A percentile compares a stretch with the other conserved stretches of the same genome.
Evolutionary conservation across 2,113 vertebrate species (phyloP).

Genomic region (Calypte anna): DNA sequence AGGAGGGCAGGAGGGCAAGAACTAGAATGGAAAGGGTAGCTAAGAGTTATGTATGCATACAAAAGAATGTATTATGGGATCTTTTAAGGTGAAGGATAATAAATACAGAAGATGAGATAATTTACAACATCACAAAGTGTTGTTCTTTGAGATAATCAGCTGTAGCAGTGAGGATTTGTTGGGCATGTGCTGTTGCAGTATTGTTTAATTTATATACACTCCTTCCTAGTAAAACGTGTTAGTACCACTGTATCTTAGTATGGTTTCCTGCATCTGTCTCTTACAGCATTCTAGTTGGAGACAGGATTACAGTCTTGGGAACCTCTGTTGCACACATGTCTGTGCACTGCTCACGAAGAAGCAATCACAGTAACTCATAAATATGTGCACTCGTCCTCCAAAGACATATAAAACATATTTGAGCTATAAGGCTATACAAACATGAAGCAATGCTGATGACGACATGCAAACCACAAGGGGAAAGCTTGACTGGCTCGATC

Average conservation of each 20-base stretch:
- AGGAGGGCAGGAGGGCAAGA: neutral
- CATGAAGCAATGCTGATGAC: slow-evolving; percentile 42
- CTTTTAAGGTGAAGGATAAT: neutral
- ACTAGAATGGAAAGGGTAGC: neutral
- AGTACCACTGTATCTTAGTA: neutral
- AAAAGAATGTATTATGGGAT: neutral
- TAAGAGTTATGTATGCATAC: neutral
- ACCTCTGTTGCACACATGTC: slow-evolving; percentile 52
- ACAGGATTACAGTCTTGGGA: slow-evolving; percentile 29
- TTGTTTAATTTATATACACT: neutral
- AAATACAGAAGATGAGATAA: accelerated
- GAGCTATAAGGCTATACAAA: slow-evolving; percentile 68
- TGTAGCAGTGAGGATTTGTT: neutral
- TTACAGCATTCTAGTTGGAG: neutral
- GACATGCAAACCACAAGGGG: slow-evolving; percentile 53
- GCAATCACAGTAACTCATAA: slow-evolving; percentile 60
- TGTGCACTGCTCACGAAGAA: slow-evolving; percentile 24
- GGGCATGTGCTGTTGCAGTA: neutral
- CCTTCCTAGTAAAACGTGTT: neutral
- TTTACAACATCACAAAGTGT: neutral
- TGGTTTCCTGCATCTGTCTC: slow-evolving; percentile 1
- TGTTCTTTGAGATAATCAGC: neutral
- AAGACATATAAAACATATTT: slow-evolving; percentile 68
- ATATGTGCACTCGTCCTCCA: slow-evolving; percentile 54
- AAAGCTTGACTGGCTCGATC: slow-evolving; percentile 30